A percentile compares a stretch with the other conserved stretches of the same genome.
These are phyloP conservation scores for Speoplatyrhinus poulsoni DNA, from an alignment of 2,113 vertebrate genomes.

Conservation along the genomic window DNA sequence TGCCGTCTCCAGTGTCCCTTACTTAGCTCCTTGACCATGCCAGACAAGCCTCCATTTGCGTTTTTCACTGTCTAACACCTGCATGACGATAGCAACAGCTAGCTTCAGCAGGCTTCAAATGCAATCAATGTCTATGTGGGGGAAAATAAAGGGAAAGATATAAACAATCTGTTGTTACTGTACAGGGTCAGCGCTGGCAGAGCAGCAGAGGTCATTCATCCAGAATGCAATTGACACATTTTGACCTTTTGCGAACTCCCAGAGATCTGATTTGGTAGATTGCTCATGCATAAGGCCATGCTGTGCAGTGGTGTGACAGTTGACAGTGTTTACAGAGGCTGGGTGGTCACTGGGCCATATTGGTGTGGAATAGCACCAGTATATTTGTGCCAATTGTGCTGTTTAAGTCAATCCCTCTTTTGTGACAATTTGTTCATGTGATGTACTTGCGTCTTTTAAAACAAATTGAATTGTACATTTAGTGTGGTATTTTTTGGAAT, in stretches of 20 bases:
- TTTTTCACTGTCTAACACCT: not conserved
- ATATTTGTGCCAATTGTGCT: too few relatives aligned
- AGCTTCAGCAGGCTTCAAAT: conserved; percentile 21
- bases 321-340: conserved; percentile 12
- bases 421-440: not conserved
- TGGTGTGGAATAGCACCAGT: not conserved
- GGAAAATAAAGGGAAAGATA: conserved; percentile 12
- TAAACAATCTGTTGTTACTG: conserved; percentile 25
- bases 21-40: not conserved
- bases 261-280: too few relatives aligned
- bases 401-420: not conserved
- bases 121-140: conserved; percentile 11
- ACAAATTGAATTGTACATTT: too few relatives aligned
- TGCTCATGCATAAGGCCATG: too few relatives aligned
- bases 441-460: not conserved
- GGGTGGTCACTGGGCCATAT: too few relatives aligned
- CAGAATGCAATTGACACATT: too few relatives aligned
- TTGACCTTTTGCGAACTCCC: too few relatives aligned
- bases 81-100: conserved; percentile 6
- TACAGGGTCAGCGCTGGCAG: conserved; percentile 10
- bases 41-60: conserved; percentile 46
- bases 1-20: conserved; percentile 1
- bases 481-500: too few relatives aligned
- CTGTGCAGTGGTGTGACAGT: too few relatives aligned
- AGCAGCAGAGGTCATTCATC: not conserved